Percentiles rank a stretch among this genome's conserved stretches.
phyloP scores from a whole-genome alignment of 2,797 vertebrate genomes.

The Neoniphon sammara region DNA sequence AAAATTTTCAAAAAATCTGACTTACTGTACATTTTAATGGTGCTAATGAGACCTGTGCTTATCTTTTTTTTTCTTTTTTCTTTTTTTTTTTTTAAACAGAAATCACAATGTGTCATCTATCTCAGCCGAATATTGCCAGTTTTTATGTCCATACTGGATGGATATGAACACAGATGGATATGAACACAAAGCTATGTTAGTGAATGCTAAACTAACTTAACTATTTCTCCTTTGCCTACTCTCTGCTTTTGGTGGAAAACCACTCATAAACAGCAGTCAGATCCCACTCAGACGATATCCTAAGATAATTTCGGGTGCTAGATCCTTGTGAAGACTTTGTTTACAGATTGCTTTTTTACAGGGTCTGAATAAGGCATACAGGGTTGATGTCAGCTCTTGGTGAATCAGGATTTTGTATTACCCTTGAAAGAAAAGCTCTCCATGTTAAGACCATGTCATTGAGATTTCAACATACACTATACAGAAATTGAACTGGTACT shows the following conservation, averaged over 20 bases:
- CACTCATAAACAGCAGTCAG: constrained; percentile 58
- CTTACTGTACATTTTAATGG: constrained; percentile 78
- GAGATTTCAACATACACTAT: constrained; percentile 50
- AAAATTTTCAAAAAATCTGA: constrained; percentile 58
- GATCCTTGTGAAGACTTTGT: constrained; percentile 67
- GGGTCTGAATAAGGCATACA: constrained; percentile 56
- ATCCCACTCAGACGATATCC: constrained; percentile 51
- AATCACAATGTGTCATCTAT: constrained; percentile 60
- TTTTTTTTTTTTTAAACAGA: constrained; percentile 15
- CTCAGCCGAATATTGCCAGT: constrained; percentile 43
- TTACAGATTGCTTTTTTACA: constrained; percentile 70
- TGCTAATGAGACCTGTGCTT: constrained; percentile 75
- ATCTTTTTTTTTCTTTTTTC: constrained; percentile 14
- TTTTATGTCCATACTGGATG: constrained; percentile 41
- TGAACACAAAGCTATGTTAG: constrained; percentile 46
- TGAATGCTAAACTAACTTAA: constrained; percentile 38
- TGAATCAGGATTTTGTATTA: constrained; percentile 56
- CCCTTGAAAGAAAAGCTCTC: constrained; percentile 55
- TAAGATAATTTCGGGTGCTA: constrained; percentile 63
- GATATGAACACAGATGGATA: constrained; percentile 49
- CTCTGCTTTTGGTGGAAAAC: constrained; percentile 60
- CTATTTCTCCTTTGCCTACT: constrained; percentile 36
- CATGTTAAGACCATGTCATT: constrained; percentile 31
- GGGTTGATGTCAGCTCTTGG: constrained; percentile 54
- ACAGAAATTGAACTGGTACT: constrained; percentile 43